Evolutionary conservation across 2,113 vertebrate species (phyloP), one percentile per base, ranked within the genome.

Genomic region (Pelvicachromis taeniatus): DNA sequence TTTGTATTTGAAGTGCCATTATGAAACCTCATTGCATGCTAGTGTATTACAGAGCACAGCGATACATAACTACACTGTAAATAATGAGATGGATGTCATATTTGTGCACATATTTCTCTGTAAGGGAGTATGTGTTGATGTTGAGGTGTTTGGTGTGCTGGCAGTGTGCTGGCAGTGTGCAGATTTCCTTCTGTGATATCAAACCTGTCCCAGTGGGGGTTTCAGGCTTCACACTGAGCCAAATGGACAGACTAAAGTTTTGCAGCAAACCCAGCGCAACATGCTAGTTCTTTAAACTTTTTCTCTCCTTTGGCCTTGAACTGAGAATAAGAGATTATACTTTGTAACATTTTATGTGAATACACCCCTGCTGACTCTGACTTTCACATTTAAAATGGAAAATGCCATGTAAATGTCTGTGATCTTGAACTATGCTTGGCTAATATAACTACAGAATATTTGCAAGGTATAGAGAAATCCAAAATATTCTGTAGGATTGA

Each of bases 301-400:
- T 79, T 77, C 70, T 83, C 53, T 84, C 50, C 61, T 81, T 79
- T 80, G 80, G 88, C 82, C 38, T 78, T 79, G 35, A 73, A 21
- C 21, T 88, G 78, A 68, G 68, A 92, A 70, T 90, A 65, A 89
- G 38, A 65, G 78, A 81, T 86, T 79, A 84, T 70, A 40, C 80
- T 78, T 83, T 80, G 89, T 87, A 84, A 82, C 52, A 80, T 88
- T 89, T 87, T 40, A 80, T 50, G 83, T 92, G 58, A 87, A 86
- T 80, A 73, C 56, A 19, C 50, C 73, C 81, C 16, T 7, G 7
- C 54, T 83, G 88, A 52, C 65, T 84, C 4, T 7, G 2, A 77
- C 17, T 65, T 84, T 87, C 85, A 23, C 78, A 78, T 56, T 54
- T 55, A 13, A 77, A 59, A 85, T 45, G 8, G 58, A 56, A 73